phyloP scores from a whole-genome alignment of 2,888 invertebrate species.

The Andrena haemorrhoa region DNA sequence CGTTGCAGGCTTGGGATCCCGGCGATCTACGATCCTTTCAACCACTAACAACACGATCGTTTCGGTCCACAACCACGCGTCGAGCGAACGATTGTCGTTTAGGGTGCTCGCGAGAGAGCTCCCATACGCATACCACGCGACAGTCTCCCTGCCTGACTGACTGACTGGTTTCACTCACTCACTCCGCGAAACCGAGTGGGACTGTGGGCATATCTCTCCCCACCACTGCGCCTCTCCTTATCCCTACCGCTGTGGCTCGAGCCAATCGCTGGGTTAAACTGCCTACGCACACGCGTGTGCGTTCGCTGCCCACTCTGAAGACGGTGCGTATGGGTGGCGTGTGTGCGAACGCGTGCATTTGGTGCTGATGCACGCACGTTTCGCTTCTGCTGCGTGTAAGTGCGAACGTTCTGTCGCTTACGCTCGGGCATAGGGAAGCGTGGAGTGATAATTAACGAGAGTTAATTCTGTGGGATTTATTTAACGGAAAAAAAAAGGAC shows the following conservation, averaged over 20 bases:
- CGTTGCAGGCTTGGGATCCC: conserved; percentile 35
- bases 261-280: conserved; percentile 56
- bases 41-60: conserved; percentile 31
- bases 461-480: conserved; percentile 6
- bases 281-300: conserved; percentile 54
- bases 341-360: conserved; percentile 23
- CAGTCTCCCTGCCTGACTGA: conserved; percentile 73
- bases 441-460: not conserved
- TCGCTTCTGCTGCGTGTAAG: not conserved
- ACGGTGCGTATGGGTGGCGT: not conserved
- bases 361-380: conserved; percentile 12
- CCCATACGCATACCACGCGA: conserved; percentile 52
- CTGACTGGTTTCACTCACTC: conserved; percentile 79
- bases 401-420: not conserved
- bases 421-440: not conserved
- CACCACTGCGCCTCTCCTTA: conserved; percentile 56
- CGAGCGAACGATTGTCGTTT: conserved; percentile 35
- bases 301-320: not conserved
- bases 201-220: conserved; percentile 71
- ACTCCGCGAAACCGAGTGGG: conserved; percentile 74
- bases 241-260: conserved; percentile 44
- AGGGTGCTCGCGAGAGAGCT: conserved; percentile 43
- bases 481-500: conserved; percentile 10
- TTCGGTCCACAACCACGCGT: conserved; percentile 46
- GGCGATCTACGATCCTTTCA: conserved; percentile 8